Base-by-base conservation (phyloP, 64 coral and sea anemone species). In the Pocillopora damicornis region DNA sequence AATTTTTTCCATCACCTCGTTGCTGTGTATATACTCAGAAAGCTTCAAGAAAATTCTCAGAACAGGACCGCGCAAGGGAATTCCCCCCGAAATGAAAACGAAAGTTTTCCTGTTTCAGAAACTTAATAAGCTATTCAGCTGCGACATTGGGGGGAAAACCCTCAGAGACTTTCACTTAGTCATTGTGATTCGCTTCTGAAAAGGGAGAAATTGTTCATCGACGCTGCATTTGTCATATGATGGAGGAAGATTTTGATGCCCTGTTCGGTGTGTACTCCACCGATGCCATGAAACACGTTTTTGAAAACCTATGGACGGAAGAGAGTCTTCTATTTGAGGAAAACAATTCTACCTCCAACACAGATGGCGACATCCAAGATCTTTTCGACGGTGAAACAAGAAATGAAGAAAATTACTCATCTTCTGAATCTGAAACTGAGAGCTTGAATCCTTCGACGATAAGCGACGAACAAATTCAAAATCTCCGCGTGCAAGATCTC, bases 401-500 rank as follows among this genome's bases (percentile, higher is more conserved):
- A 20, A 14, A 66, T 17, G 65, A 85, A 73, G 65, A 20, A n/a
- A 66, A 85, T 36, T 59, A 85, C 23, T 72, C 37, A n/a, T 58
- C 81, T 22, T 72, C 65, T 12, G 81, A 85, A 37, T 85, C 81
- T 26, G 81, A 85, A 5, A 37, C 9, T 20, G 81, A 85, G 37
- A 72, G 11, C 11, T 68, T 18, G 62, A 1, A 7, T 56, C 37
- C 37, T 23, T 61, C 42, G 37, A 30, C 84, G 37, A 75, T 93
- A 26, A 89, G 73, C 30, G 91, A 93, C 5, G 62, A 89, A 51
- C 38, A 93, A 60, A 87, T 93, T 10, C 61, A 59, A 60, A 65
- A 82, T 75, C 86, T 93, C 45, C 61, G 61, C 22, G 73, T 88
- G 13, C 88, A 89, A 64, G 87, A 88, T 15, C 79, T 93, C 15